These are phyloP conservation scores for Hoplodrina blanda DNA, from an alignment of 2,888 invertebrate species.

Conservation along the genomic window DNA sequence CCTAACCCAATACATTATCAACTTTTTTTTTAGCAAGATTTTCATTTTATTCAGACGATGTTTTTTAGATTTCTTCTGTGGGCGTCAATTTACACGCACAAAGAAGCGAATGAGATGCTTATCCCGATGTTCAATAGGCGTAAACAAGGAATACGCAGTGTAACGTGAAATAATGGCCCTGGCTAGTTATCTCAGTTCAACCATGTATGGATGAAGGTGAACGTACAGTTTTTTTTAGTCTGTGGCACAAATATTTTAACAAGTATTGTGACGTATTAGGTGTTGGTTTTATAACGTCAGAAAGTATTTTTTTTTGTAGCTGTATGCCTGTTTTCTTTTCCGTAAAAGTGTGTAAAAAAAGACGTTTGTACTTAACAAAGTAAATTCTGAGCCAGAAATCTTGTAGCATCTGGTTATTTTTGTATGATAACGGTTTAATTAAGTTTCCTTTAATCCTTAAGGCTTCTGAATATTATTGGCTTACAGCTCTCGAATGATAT, in stretches of 20 bases:
- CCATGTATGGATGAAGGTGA: conserved; percentile 6
- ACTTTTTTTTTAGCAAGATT: not conserved
- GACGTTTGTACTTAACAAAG: too few relatives aligned
- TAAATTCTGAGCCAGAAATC: not conserved
- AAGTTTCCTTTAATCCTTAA: not conserved
- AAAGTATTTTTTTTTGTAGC: not conserved
- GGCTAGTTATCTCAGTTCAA: conserved; percentile 23
- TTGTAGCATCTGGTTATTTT: too few relatives aligned
- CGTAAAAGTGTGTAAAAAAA: too few relatives aligned
- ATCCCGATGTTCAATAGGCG: conserved; percentile 31
- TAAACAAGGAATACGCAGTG: conserved; percentile 35
- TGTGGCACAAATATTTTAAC: conserved; percentile 14
- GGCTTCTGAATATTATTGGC: not conserved
- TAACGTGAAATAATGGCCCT: conserved; percentile 47
- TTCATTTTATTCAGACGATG: not conserved
- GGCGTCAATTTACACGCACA: conserved; percentile 33
- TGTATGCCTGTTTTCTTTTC: not conserved
- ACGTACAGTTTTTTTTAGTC: conserved; percentile 4
- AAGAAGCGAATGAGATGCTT: conserved; percentile 29
- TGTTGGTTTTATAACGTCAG: conserved; percentile 1
- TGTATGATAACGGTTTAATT: not conserved
- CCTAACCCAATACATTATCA: not conserved
- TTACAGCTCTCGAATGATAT: not conserved
- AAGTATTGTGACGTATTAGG: not conserved
- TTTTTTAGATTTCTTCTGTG: conserved; percentile 9